phyloP scores from a whole-genome alignment of 2,888 invertebrate species.

The Agrotis clavis region DNA sequence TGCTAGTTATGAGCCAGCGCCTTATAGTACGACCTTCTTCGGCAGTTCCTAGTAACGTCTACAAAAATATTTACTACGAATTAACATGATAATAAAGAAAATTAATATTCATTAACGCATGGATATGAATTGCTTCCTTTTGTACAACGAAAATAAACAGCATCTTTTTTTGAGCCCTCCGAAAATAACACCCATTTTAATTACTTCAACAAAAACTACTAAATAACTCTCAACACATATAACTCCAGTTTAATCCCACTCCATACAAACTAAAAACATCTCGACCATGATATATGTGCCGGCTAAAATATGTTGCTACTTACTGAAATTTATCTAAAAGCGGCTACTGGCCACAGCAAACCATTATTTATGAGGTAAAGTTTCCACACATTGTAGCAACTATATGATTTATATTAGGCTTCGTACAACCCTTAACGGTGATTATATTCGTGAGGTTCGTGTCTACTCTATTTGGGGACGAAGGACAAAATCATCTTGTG shows the following conservation, averaged over 20 bases:
- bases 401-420: conserved; percentile 78
- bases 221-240: conserved; percentile 29
- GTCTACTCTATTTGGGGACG: conserved; percentile 32
- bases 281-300: conserved; percentile 56
- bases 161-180: not conserved
- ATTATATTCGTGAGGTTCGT: conserved; percentile 45
- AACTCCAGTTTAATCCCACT: conserved; percentile 45
- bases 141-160: not conserved
- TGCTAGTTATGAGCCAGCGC: no score
- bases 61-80: no score
- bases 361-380: conserved; percentile 79
- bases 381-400: conserved; percentile 75
- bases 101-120: not conserved
- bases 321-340: conserved; percentile 74
- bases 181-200: conserved; percentile 10
- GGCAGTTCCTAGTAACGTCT: no score
- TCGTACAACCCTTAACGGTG: conserved; percentile 67
- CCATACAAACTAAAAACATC: conserved; percentile 61
- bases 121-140: not conserved
- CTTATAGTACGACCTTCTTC: no score
- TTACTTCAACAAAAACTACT: conserved; percentile 24
- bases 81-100: no score
- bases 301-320: conserved; percentile 66
- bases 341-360: conserved; percentile 73
- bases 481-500: conserved; percentile 14